phyloP scores from a whole-genome alignment of 2,113 vertebrate genomes.

The Poeciliopsis turrubarensis region DNA sequence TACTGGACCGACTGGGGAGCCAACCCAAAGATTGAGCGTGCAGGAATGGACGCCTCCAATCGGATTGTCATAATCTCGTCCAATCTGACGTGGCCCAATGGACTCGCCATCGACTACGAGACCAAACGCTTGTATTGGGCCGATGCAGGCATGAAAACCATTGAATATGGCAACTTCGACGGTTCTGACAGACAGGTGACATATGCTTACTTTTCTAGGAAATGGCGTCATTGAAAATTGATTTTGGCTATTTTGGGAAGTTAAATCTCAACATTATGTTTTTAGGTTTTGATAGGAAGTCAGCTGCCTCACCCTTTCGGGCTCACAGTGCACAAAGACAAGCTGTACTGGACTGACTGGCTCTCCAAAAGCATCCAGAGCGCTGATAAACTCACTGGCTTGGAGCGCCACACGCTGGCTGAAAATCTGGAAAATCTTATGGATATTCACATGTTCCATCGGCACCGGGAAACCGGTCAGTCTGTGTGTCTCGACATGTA shows the following conservation, averaged over 20 bases:
- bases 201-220: no score
- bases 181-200: slow-evolving; percentile 91
- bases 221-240: not conserved
- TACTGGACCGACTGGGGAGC: slow-evolving; percentile 99
- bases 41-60: slow-evolving; percentile 94
- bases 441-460: slow-evolving; percentile 98
- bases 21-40: slow-evolving; percentile 96
- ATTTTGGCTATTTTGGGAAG: not conserved
- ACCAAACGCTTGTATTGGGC: slow-evolving; percentile 95
- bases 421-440: slow-evolving; percentile 98
- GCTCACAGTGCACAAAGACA: slow-evolving; percentile 91
- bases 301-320: slow-evolving; percentile 97
- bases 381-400: slow-evolving; percentile 87
- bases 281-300: slow-evolving; percentile 91
- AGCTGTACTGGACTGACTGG: slow-evolving; percentile 99
- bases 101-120: slow-evolving; percentile 94
- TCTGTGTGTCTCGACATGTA: not conserved
- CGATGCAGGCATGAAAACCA: slow-evolving; percentile 97
- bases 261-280: not conserved
- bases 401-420: slow-evolving; percentile 86
- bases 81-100: slow-evolving; percentile 97
- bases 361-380: slow-evolving; percentile 98
- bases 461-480: slow-evolving; percentile 87
- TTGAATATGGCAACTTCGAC: slow-evolving; percentile 92
- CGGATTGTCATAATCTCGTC: slow-evolving; percentile 94